Percentiles rank a stretch among this genome's conserved stretches.
These are phyloP conservation scores for Drosophila sturtevanti DNA, from an alignment of 1,140 invertebrate genomes.

Conservation along the genomic window DNA sequence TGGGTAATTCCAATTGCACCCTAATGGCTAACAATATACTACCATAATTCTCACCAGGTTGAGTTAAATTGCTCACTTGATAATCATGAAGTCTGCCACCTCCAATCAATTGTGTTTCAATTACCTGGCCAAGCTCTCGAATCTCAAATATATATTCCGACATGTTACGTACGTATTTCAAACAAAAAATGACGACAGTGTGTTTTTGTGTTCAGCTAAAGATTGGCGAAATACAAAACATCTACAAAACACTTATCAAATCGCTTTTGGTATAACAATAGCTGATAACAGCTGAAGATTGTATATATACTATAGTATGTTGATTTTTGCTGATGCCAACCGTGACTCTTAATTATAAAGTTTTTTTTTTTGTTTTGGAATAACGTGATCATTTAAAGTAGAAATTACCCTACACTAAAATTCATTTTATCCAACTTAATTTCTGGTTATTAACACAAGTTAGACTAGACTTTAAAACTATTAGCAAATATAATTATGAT, in stretches of 20 bases:
- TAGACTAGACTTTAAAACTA: neutral
- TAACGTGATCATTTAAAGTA: neutral
- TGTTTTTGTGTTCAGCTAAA: no score
- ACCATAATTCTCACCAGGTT: conserved; percentile 86
- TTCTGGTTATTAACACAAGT: neutral
- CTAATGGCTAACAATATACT: conserved; percentile 84
- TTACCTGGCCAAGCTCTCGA: conserved; percentile 35
- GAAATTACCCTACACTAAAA: neutral
- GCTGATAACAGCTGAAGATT: neutral
- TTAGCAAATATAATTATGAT: conserved; percentile 5
- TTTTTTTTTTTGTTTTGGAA: neutral
- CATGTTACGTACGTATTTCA: conserved; percentile 32
- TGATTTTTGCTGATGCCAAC: neutral
- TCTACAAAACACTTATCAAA: conserved; percentile 1
- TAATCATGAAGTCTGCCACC: conserved; percentile 42
- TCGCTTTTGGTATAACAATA: neutral
- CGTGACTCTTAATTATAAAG: neutral
- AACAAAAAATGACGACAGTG: conserved; percentile 5
- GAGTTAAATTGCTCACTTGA: conserved; percentile 76
- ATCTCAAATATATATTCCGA: conserved; percentile 50
- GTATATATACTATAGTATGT: neutral
- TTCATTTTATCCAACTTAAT: neutral
- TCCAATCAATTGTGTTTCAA: conserved; percentile 45
- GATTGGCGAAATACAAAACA: neutral
- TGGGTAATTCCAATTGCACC: conserved; percentile 24